Evolutionary conservation across 2,888 invertebrate species (phyloP).

Genomic region (Chelonus formosanus): DNA sequence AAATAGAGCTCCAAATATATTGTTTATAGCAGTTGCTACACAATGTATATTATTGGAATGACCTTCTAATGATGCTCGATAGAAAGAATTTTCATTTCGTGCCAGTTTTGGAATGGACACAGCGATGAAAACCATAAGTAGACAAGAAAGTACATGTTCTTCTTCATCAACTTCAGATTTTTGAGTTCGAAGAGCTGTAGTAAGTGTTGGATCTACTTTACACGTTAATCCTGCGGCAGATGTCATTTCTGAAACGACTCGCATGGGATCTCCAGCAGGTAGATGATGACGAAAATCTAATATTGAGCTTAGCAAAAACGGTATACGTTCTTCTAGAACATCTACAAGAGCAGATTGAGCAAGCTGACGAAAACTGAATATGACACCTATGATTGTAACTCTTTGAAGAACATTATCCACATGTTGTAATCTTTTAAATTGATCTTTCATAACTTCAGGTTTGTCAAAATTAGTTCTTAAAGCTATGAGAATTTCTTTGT

Average conservation of each 20-base stretch:
- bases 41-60: constrained; percentile 99
- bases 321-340: constrained; percentile 92
- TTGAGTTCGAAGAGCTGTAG: constrained; percentile 87
- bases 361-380: constrained; percentile 92
- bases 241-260: constrained; percentile 96
- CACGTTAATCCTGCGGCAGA: constrained; percentile 94
- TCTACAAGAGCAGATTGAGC: constrained; percentile 94
- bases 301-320: constrained; percentile 94
- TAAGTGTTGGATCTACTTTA: constrained; percentile 94
- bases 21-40: constrained; percentile 94
- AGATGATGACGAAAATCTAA: constrained; percentile 93
- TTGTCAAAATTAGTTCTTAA: constrained; percentile 97
- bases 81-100: constrained; percentile 87
- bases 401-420: constrained; percentile 95
- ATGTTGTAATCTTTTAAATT: constrained; percentile 87
- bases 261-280: constrained; percentile 87
- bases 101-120: constrained; percentile 96
- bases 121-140: constrained; percentile 98
- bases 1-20: constrained; percentile 95
- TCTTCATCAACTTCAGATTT: constrained; percentile 90
- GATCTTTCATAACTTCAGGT: constrained; percentile 97
- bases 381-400: constrained; percentile 98
- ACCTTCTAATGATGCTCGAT: constrained; percentile 86
- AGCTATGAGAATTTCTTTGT: constrained; percentile 90
- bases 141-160: constrained; percentile 91